Evolutionary conservation across 2,888 invertebrate genomes (phyloP).

Genomic region (Dendrolimus pini): DNA sequence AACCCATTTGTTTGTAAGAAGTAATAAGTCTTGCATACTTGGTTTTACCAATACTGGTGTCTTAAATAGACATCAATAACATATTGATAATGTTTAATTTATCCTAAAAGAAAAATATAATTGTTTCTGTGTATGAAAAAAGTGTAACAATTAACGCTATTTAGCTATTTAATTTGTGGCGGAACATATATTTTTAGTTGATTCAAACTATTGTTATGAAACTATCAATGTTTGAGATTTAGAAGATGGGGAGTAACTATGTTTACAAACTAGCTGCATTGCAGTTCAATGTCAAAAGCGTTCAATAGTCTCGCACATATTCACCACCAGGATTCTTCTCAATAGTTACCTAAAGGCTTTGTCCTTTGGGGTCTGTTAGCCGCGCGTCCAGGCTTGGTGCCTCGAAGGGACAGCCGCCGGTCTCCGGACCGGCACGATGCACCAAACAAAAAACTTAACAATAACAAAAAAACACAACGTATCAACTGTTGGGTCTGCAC

Average conservation of each 20-base stretch:
- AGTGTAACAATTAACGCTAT: too few species aligned
- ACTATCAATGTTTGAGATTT: too few species aligned
- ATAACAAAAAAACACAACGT: conserved; percentile 74
- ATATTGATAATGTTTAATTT: too few species aligned
- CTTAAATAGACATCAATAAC: too few species aligned
- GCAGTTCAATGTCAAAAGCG: conserved; percentile 27
- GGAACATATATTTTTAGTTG: too few species aligned
- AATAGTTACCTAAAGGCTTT: conserved; percentile 74
- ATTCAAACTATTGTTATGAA: too few species aligned
- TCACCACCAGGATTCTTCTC: conserved; percentile 19
- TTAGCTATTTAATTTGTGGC: too few species aligned
- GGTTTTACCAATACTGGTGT: too few species aligned
- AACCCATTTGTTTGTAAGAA: too few species aligned
- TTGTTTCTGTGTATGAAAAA: too few species aligned
- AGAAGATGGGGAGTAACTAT: conserved; percentile 4
- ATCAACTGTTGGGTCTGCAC: conserved; percentile 65
- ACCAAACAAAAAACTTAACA: conserved; percentile 75
- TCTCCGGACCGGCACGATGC: conserved; percentile 71
- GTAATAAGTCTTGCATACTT: too few species aligned
- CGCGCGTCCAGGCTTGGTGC: conserved; percentile 64
- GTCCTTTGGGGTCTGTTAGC: conserved; percentile 57
- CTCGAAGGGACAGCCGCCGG: conserved; percentile 58
- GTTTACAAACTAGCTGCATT: conserved; percentile 42
- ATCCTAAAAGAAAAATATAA: too few species aligned
- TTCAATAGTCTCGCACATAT: conserved; percentile 18